Base-by-base conservation (phyloP, 2,888 invertebrate species). In the Drosophila anomelani region DNA sequence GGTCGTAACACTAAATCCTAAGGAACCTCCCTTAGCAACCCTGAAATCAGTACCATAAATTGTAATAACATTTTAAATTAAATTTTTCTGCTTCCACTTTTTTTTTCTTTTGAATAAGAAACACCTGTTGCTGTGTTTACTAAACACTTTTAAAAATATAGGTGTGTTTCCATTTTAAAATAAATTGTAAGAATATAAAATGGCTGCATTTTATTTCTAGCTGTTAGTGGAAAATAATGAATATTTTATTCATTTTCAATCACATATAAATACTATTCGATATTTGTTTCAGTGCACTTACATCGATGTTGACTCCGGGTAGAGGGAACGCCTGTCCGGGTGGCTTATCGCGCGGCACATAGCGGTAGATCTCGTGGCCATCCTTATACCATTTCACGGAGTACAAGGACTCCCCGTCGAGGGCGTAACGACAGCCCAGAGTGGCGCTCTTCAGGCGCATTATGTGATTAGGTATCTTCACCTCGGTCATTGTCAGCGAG, bases 371-470 rank as follows among this genome's bases (percentile, higher is more conserved):
- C 93, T 97, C 97, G 92, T 96, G 95, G 76, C 97, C 97, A 91
- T 97, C 97, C 92, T 97, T 97, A 93, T 97, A 97, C 97, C 97
- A 97, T 93, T 97, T 97, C 89, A 97, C 97, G 34, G 97, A 97
- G 93, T 97, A 97, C 55, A 97, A 94, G 62, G 95, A 95, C 91
- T 97, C 97, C 3, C 95, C 95, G 83, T 97, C 96, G 90, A 97
- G 94, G 91, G 96, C 95, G 93, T 96, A 97, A 91, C 95, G 95
- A 92, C 97, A 97, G 62, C 96, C 96, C 79, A 97, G 94, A 75
- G 94, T 94, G 56, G 96, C 96, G 87, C 95, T 95, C 90, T 96
- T 95, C 85, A 96, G 96, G 77, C 96, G 94, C 69, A 96, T 95
- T 88, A 96, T 96, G 93, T 97, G 96, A 81, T 95, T 95, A 44